Evolutionary conservation across 2,797 vertebrate species (phyloP), one percentile per base, ranked within the genome.

Genomic region (Myripristis jacobus): DNA sequence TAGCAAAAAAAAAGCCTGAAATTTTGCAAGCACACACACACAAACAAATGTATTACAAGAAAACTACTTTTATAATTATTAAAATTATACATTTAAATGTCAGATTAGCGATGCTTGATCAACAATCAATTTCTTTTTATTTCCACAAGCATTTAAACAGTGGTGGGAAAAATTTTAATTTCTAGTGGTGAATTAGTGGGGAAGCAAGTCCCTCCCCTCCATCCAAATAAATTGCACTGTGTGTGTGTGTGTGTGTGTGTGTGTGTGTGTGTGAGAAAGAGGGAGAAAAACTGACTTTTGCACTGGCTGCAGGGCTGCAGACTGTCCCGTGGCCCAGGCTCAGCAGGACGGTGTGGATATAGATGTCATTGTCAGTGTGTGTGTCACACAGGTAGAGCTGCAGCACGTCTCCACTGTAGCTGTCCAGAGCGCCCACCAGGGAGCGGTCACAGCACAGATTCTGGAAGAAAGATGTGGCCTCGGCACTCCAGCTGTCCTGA

Each of bases 301-400:
- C 34, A 47, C 73, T 86, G 43, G 67, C 77, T 18, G 72, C 15
- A 12, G 81, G 62, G 60, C 70, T 64, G 67, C 89, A 93, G 34
- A 83, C 52, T 3, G 89, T 60, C 34, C 93, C 97, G 2, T 95
- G 93, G 48, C 96, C 96, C 72, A 91, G 87, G 29, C 83, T 82
- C 58, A 90, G 86, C 70, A 99, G 87, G 31, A 92, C 81, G 1
- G 77, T 72, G 87, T 99, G 97, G 58, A 96, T 81, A 77, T 97
- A 98, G 71, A 96, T 0, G 47, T 99, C 97, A 2, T 95, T 74
- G 11, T 95, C 82, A 0, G 96, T 94, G 70, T 87, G 91, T 0
- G 97, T 98, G 88, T 99, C 96, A 65, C 96, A 99, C 66, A 99
- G 91, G 80, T 95, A 97, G 53, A 98, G 90, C 67, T 95, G 92